Percentiles rank a stretch among this genome's conserved stretches.
phyloP scores from a whole-genome alignment of 2,113 vertebrate species.

The Ciconia boyciana region DNA sequence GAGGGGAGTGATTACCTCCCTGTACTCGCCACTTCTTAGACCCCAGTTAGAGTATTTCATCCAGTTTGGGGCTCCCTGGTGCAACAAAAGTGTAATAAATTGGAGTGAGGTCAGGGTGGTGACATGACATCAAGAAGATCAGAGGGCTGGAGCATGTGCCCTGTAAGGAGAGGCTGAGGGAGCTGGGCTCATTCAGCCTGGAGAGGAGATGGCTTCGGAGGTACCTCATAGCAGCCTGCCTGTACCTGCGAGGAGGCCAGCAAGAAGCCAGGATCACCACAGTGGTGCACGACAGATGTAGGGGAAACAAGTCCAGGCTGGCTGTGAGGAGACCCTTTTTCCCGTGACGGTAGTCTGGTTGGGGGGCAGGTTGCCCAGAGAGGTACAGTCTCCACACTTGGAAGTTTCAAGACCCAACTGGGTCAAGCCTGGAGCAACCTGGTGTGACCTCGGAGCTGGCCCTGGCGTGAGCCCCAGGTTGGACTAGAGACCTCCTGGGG shows the following conservation, averaged over 20 bases:
- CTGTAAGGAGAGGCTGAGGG: background rate
- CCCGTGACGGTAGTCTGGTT: too few species aligned
- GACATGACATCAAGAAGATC: background rate
- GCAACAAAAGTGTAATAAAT: background rate
- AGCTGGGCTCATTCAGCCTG: background rate
- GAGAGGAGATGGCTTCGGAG: background rate
- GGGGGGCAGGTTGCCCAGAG: background rate
- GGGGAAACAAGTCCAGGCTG: background rate
- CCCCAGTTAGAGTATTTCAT: background rate
- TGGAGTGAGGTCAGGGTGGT: background rate
- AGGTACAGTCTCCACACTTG: background rate
- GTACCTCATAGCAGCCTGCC: background rate
- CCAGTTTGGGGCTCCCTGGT: background rate
- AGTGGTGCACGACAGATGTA: rapidly evolving
- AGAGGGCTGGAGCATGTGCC: background rate
- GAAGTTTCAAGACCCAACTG: background rate
- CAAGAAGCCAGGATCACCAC: background rate
- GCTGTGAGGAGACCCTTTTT: background rate
- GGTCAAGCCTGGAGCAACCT: background rate
- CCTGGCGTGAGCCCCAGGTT: background rate
- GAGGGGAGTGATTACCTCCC: background rate
- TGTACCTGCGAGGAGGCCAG: background rate
- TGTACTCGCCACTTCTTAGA: background rate
- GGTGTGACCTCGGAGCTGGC: background rate
- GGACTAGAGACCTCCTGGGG: background rate